These are phyloP conservation scores for Lottia scabra DNA, from an alignment of 2,888 invertebrate genomes.

Conservation along the genomic window DNA sequence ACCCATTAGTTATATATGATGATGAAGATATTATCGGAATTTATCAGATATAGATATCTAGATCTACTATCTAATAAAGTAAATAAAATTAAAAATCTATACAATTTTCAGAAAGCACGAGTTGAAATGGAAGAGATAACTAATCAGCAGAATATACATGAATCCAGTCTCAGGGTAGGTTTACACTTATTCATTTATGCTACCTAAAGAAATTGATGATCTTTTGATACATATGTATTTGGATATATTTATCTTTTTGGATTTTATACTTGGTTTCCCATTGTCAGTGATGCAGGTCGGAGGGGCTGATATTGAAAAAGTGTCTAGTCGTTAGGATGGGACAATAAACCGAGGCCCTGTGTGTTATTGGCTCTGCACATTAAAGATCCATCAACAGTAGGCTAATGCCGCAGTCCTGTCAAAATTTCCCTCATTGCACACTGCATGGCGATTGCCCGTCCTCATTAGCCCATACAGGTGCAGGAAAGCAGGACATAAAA, in stretches of 20 bases:
- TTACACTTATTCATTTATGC: too few relatives aligned
- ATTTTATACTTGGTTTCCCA: too few relatives aligned
- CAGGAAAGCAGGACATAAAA: background rate
- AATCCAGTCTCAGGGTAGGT: constrained; percentile 30
- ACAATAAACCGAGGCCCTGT: background rate
- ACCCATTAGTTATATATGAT: too few relatives aligned
- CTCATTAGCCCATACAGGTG: background rate
- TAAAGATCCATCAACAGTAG: background rate
- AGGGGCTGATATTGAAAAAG: too few relatives aligned
- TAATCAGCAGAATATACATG: constrained; percentile 67
- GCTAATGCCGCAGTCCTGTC: background rate
- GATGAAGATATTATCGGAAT: too few relatives aligned
- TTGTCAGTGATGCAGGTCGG: too few relatives aligned
- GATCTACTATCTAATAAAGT: background rate
- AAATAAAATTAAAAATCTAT: background rate
- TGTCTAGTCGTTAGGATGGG: background rate
- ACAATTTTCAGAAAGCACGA: constrained; percentile 56
- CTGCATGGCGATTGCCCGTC: background rate
- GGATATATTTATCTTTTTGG: too few relatives aligned
- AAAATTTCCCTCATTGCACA: background rate
- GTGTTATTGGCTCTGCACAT: background rate
- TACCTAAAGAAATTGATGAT: too few relatives aligned
- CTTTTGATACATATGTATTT: too few relatives aligned
- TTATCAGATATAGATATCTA: too few relatives aligned
- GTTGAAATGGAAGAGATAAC: constrained; percentile 69